These are phyloP conservation scores for Trachemys scripta DNA, from an alignment of 2,113 vertebrate genomes.

Conservation along the genomic window DNA sequence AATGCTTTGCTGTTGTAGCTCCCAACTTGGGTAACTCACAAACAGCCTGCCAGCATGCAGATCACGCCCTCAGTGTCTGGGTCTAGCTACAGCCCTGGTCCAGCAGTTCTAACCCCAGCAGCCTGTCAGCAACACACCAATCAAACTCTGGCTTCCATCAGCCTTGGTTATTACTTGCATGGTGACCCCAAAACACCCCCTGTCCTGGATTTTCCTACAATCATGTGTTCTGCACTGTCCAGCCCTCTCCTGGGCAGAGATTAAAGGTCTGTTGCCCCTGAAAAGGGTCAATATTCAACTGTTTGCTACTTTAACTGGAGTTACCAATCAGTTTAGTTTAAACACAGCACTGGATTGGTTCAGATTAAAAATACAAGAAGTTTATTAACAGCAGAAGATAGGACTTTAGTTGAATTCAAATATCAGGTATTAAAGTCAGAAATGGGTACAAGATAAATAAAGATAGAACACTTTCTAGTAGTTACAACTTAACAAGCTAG, in stretches of 20 bases:
- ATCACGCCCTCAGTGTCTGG: neutral
- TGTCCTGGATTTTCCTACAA: neutral
- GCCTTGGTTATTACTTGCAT: neutral
- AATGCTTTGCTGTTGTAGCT: neutral
- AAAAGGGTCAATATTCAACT: neutral
- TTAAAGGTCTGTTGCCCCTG: neutral
- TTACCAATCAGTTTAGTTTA: neutral
- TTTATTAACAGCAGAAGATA: neutral
- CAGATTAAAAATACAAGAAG: neutral
- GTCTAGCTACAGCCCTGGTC: neutral
- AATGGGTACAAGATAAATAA: neutral
- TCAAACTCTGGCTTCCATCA: neutral
- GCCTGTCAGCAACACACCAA: neutral
- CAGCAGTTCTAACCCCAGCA: neutral
- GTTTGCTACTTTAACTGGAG: neutral
- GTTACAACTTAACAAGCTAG: neutral
- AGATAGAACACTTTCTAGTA: neutral
- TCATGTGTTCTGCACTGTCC: neutral
- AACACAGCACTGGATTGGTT: neutral
- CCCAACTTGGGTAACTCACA: neutral
- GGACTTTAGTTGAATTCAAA: neutral
- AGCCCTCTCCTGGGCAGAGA: neutral
- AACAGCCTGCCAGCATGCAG: neutral
- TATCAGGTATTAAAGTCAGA: neutral
- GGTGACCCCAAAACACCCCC: neutral